Evolutionary conservation across 2,113 vertebrate genomes (phyloP).

Genomic region (Oncorhynchus clarkii): DNA sequence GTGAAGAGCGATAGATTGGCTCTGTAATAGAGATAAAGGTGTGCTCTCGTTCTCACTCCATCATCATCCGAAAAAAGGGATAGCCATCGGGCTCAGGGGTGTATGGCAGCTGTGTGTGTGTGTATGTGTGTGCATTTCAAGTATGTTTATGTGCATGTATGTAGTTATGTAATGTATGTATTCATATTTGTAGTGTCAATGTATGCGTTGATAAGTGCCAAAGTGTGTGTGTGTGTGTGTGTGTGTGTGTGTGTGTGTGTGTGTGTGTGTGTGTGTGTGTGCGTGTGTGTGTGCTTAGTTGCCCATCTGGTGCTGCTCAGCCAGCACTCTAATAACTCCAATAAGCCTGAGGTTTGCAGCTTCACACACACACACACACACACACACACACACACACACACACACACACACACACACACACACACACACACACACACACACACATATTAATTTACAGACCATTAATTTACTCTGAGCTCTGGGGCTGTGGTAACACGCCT

Average conservation of each 20-base stretch:
- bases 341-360: conserved; percentile 78
- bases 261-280: conserved; percentile 54
- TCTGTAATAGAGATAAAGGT: conserved; percentile 64
- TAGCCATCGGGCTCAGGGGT: conserved; percentile 14
- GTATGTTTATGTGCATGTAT: conserved; percentile 58
- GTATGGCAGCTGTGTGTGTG: conserved; percentile 8
- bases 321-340: conserved; percentile 75
- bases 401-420: conserved; percentile 39
- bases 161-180: conserved; percentile 28
- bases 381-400: conserved; percentile 9
- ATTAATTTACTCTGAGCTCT: conserved; percentile 74
- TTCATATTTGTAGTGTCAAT: neutral
- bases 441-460: conserved; percentile 5
- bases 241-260: conserved; percentile 48
- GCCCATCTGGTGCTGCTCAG: conserved; percentile 74
- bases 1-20: conserved; percentile 60
- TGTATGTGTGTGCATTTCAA: conserved; percentile 39
- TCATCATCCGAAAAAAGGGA: conserved; percentile 28
- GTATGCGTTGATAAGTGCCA: conserved; percentile 11
- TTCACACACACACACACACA: conserved; percentile 50
- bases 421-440: conserved; percentile 24
- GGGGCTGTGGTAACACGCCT: conserved; percentile 52
- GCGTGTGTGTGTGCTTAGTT: conserved; percentile 42
- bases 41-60: conserved; percentile 55
- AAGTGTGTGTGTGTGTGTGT: conserved; percentile 56